Percentiles rank a stretch among this genome's conserved stretches.
These are phyloP conservation scores for Cartodere bifasciata DNA, from an alignment of 2,888 invertebrate species.

Conservation along the genomic window DNA sequence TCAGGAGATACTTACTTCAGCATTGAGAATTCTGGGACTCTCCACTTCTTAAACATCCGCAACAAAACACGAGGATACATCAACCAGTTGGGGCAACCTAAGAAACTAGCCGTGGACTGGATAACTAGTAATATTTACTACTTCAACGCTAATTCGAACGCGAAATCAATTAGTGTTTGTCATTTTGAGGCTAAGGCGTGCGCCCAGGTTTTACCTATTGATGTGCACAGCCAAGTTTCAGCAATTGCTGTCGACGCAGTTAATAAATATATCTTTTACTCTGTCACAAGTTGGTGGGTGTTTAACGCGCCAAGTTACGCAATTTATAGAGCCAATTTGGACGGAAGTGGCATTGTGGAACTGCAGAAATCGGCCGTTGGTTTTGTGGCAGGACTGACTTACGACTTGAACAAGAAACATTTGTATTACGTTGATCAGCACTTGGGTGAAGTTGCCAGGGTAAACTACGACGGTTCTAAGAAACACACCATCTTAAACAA, in stretches of 20 bases:
- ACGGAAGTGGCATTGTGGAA: constrained; percentile 38
- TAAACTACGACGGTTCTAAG: constrained; percentile 37
- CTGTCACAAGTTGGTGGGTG: constrained; percentile 34
- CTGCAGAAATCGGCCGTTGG: constrained; percentile 27
- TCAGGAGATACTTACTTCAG: constrained; percentile 39
- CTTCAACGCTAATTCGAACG: constrained; percentile 30
- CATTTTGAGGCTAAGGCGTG: constrained; percentile 26
- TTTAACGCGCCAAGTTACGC: constrained; percentile 36
- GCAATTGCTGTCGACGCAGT: constrained; percentile 52
- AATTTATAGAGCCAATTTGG: constrained; percentile 41
- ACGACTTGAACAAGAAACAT: constrained; percentile 42
- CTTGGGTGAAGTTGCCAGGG: constrained; percentile 31
- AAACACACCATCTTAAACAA: constrained; percentile 36
- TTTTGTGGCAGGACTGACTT: constrained; percentile 35
- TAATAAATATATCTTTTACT: constrained; percentile 46
- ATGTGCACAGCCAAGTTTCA: constrained; percentile 39
- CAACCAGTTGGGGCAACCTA: constrained; percentile 37
- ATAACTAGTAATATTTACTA: constrained; percentile 58
- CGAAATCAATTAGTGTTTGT: constrained; percentile 28
- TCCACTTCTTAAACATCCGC: constrained; percentile 33
- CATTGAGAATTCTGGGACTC: constrained; percentile 32
- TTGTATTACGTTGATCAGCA: constrained; percentile 68
- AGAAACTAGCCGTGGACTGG: constrained; percentile 60
- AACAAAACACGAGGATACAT: constrained; percentile 30
- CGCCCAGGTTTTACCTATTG: constrained; percentile 37